Evolutionary conservation across 2,888 invertebrate species (phyloP).

Genomic region (Lordiphosa fenestrarum): DNA sequence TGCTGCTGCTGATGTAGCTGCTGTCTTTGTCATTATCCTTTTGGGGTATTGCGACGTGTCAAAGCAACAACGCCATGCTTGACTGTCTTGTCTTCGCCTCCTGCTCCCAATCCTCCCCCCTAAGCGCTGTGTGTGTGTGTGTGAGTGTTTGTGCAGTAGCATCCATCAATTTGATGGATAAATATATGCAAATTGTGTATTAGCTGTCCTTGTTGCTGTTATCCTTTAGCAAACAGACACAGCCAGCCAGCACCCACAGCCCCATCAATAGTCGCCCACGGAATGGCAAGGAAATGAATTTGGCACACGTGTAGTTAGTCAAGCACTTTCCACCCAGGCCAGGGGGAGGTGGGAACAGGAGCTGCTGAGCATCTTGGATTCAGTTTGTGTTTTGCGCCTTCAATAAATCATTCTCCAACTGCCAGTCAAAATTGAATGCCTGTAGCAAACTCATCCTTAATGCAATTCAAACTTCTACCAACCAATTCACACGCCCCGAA

Average conservation of each 20-base stretch:
- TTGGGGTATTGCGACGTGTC: constrained; percentile 76
- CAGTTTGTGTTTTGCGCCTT: constrained; percentile 27
- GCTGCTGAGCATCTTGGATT: constrained; percentile 16
- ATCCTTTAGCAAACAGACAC: constrained; percentile 71
- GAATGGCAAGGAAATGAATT: constrained; percentile 67
- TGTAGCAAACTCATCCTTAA: constrained; percentile 24
- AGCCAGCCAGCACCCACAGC: constrained; percentile 23
- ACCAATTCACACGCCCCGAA: constrained; percentile 21
- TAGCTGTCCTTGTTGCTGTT: constrained; percentile 75
- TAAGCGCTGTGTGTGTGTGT: constrained; percentile 21
- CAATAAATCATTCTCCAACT: constrained; percentile 76
- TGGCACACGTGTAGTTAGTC: constrained; percentile 73
- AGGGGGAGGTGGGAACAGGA: background rate
- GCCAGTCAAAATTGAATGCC: constrained; percentile 56
- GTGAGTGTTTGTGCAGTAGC: constrained; percentile 71
- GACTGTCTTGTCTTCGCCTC: constrained; percentile 24
- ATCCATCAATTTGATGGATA: constrained; percentile 81
- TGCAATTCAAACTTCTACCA: background rate
- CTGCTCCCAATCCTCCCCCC: constrained; percentile 2
- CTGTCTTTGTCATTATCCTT: constrained; percentile 76
- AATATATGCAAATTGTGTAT: constrained; percentile 81
- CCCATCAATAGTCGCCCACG: constrained; percentile 61
- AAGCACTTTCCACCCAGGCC: constrained; percentile 49
- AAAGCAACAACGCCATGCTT: constrained; percentile 72
- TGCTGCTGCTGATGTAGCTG: constrained; percentile 50